phyloP scores from a whole-genome alignment of 2,797 vertebrate genomes.

The Carcharodon carcharias region DNA sequence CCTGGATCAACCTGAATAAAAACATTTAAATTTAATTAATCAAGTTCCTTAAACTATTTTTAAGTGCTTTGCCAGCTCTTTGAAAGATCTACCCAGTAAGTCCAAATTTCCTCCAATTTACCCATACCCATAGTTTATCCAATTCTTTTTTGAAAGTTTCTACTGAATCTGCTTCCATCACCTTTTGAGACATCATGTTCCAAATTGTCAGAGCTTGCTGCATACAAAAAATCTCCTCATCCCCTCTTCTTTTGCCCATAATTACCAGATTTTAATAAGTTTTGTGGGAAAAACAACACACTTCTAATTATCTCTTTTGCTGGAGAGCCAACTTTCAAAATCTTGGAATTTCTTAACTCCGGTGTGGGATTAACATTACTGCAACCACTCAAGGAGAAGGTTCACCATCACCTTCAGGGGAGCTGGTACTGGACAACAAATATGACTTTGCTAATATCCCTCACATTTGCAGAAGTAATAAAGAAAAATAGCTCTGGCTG shows the following conservation, averaged over 20 bases:
- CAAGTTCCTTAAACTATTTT: background rate
- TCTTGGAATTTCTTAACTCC: background rate
- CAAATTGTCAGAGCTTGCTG: too few relatives aligned
- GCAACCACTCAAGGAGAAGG: background rate
- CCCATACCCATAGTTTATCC: too few relatives aligned
- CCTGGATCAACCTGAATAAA: background rate
- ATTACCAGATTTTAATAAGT: background rate
- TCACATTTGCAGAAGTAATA: background rate
- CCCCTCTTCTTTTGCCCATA: background rate
- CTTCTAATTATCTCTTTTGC: background rate
- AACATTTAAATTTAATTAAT: background rate
- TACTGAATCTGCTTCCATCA: too few relatives aligned
- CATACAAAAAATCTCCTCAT: too few relatives aligned
- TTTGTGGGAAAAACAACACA: background rate
- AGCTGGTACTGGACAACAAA: background rate
- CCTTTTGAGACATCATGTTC: too few relatives aligned
- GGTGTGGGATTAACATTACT: background rate
- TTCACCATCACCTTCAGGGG: background rate
- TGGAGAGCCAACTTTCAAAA: background rate
- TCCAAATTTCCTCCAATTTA: too few relatives aligned
- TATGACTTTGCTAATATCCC: background rate
- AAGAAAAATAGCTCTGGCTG: background rate
- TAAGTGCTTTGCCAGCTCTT: background rate
- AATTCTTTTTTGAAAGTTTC: background rate
- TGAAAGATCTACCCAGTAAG: too few relatives aligned